Conservation (phyloP, 2,797 vertebrate species). For the Lemur catta region DNA sequence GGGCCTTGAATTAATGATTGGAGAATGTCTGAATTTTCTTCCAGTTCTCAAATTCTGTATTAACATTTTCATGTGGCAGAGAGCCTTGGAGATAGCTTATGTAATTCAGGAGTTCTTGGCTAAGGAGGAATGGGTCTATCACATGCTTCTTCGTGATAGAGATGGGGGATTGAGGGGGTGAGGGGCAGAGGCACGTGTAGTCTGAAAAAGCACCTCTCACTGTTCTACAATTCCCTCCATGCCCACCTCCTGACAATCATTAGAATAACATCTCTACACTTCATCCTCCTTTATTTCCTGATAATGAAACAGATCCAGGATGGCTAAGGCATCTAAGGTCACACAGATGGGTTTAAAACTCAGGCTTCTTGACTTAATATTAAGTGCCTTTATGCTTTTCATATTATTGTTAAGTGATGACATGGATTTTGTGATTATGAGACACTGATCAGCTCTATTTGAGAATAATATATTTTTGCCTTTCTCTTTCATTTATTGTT, state of each 20-base stretch:
- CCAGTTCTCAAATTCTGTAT: neutral
- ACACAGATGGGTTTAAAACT: constrained; percentile 19
- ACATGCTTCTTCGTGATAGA: neutral
- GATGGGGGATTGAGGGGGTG: neutral
- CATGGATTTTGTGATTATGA: neutral
- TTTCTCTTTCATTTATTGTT: neutral
- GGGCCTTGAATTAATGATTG: neutral
- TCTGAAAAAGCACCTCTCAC: neutral
- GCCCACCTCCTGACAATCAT: neutral
- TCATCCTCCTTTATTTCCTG: constrained; percentile 21
- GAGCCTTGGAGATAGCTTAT: neutral
- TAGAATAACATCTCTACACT: neutral
- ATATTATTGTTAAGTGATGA: constrained; percentile 2
- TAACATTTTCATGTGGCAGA: neutral
- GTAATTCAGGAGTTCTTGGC: constrained; percentile 20
- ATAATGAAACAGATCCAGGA: constrained; percentile 32
- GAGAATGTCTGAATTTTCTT: neutral
- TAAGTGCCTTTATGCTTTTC: neutral
- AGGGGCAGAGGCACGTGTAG: neutral
- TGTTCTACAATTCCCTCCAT: neutral
- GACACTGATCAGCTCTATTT: constrained; percentile 9
- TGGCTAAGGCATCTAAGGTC: neutral
- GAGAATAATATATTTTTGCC: neutral
- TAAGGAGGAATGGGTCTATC: neutral
- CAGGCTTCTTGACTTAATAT: constrained; percentile 12